phyloP scores from a whole-genome alignment of 2,888 invertebrate genomes.

The Pseudococcus viburni region DNA sequence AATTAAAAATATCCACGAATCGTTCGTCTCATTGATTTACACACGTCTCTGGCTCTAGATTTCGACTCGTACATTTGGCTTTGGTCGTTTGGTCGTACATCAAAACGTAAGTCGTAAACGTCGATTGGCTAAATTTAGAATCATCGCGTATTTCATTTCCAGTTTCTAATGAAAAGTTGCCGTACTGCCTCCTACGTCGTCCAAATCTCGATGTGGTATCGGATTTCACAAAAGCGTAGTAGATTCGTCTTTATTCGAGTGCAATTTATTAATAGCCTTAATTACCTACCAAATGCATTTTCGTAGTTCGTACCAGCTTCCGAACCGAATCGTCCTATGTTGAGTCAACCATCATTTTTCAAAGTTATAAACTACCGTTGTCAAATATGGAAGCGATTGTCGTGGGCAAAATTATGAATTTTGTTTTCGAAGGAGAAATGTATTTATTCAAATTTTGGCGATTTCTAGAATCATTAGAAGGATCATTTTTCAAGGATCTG shows the following conservation, averaged over 20 bases:
- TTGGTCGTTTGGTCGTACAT: neutral
- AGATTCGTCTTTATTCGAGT: neutral
- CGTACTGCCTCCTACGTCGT: neutral
- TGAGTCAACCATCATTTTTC: neutral
- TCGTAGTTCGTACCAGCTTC: neutral
- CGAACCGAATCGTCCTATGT: neutral
- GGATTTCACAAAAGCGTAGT: neutral
- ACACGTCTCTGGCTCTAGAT: neutral
- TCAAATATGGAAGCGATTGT: neutral
- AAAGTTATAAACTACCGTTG: neutral
- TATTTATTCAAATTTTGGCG: no score
- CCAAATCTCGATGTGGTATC: neutral
- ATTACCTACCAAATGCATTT: neutral
- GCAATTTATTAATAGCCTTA: neutral
- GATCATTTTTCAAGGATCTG: no score
- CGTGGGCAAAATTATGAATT: neutral
- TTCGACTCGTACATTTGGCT: neutral
- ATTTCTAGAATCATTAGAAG: no score
- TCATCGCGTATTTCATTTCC: conserved; percentile 31
- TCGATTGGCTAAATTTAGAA: conserved; percentile 45
- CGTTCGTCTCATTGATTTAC: neutral
- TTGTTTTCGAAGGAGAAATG: no score
- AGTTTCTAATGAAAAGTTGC: neutral
- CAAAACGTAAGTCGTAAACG: conserved; percentile 22
- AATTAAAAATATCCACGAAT: no score